Evolutionary conservation across 2,113 vertebrate genomes (phyloP), one percentile per base, ranked within the genome.

Genomic region (Scolopax mira): DNA sequence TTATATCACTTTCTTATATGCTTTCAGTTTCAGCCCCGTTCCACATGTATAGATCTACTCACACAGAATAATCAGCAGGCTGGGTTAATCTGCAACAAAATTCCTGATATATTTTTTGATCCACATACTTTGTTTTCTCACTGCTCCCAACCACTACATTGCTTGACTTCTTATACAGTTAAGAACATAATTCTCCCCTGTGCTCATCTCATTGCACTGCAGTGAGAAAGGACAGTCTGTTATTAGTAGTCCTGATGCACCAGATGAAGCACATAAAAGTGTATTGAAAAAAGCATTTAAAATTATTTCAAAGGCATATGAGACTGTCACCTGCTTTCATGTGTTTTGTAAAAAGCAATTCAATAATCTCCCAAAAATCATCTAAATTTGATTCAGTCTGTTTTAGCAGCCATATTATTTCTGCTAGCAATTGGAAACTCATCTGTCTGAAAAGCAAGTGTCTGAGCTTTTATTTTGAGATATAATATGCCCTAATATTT

Each of bases 381-480:
- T 67, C 80, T 60, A 69, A 65, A 95, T 80, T 52, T 94, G 15
- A 91, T 94, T 95, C 93, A 84, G 90, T 94, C 52, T 89, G 23
- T 18, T 84, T 81, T 75, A 96, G 88, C 79, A 96, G 93, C 71
- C 62, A 49, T 92, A 66, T 90, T 92, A 94, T 96, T 94, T 83
- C 75, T 79, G 74, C 18, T 67, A 92, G 93, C 69, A 96, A 65
- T 69, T 96, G 91, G 48, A 93, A 95, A 92, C 54, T 91, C 87
- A 83, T 94, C 37, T 92, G 62, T 95, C 93, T 97, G 91, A 95
- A 96, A 97, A 96, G 67, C 72, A 95, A 96, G 96, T 85, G 80
- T 78, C 49, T 91, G 89, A 90, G 89, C 90, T 97, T 97, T 97
- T 96, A 83, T 94, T 96, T 97, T 89, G 92, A 97, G 88, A 88